phyloP scores from a whole-genome alignment of 2,797 vertebrate genomes.

The Esox lucius region DNA sequence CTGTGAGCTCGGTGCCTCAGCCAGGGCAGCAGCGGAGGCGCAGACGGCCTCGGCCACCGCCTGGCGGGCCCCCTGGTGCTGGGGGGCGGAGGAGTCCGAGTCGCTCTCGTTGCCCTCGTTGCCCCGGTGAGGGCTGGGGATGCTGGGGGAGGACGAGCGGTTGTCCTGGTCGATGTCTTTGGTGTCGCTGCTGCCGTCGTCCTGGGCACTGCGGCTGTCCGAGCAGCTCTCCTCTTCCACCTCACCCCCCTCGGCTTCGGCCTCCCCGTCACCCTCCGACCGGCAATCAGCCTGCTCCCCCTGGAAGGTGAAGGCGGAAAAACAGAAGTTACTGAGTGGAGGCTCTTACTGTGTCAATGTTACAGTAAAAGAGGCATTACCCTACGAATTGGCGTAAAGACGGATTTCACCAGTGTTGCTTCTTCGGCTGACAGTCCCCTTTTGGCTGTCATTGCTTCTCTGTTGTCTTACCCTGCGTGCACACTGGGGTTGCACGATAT shows the following conservation, averaged over 20 bases:
- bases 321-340: background rate
- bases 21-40: conserved; percentile 54
- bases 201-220: conserved; percentile 94
- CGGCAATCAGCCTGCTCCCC: conserved; percentile 86
- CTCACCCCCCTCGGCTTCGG: conserved; percentile 75
- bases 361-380: background rate
- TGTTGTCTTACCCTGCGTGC: background rate
- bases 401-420: no score
- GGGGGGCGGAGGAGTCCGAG: conserved; percentile 91
- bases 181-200: conserved; percentile 95
- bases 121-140: conserved; percentile 93
- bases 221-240: conserved; percentile 90
- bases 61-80: conserved; percentile 60
- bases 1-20: conserved; percentile 62
- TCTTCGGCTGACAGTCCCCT: no score
- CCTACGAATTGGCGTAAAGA: background rate
- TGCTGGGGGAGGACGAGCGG: conserved; percentile 97
- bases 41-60: conserved; percentile 38
- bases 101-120: conserved; percentile 99
- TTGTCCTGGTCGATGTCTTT: conserved; percentile 99
- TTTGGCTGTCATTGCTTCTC: conserved; percentile 31
- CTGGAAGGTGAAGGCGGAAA: conserved; percentile 58
- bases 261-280: conserved; percentile 74
- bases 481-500: no score
- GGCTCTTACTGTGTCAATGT: background rate